phyloP scores from a whole-genome alignment of 2,113 vertebrate genomes.

The Canis aureus region DNA sequence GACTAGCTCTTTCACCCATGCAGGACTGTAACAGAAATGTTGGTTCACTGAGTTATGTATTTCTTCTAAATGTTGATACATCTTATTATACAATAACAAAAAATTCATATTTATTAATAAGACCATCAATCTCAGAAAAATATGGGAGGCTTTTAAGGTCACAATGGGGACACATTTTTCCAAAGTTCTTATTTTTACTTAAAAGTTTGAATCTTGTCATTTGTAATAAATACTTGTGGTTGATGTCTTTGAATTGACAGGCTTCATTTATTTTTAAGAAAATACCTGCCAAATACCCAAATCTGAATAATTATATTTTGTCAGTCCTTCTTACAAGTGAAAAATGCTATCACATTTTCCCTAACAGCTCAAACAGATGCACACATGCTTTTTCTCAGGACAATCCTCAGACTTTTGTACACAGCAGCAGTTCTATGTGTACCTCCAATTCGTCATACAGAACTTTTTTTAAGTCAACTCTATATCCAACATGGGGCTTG shows the following conservation, averaged over 20 bases:
- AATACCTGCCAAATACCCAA: not conserved
- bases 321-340: not conserved
- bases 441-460: not conserved
- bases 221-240: not conserved
- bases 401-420: not conserved
- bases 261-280: not conserved
- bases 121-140: constrained; percentile 17
- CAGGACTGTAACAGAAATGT: not conserved
- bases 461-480: no score
- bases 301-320: not conserved
- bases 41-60: not conserved
- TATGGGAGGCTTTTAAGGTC: not conserved
- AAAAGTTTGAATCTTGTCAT: constrained; percentile 20
- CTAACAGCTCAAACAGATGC: not conserved
- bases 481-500: not conserved
- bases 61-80: not conserved
- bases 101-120: not conserved
- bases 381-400: not conserved
- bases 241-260: not conserved
- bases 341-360: not conserved
- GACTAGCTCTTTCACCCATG: not conserved
- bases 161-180: not conserved
- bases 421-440: not conserved
- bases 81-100: not conserved
- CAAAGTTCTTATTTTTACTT: constrained; percentile 1